Evolutionary conservation across 1,140 invertebrate species (phyloP).

Genomic region (Pseudomyrmex sp.): DNA sequence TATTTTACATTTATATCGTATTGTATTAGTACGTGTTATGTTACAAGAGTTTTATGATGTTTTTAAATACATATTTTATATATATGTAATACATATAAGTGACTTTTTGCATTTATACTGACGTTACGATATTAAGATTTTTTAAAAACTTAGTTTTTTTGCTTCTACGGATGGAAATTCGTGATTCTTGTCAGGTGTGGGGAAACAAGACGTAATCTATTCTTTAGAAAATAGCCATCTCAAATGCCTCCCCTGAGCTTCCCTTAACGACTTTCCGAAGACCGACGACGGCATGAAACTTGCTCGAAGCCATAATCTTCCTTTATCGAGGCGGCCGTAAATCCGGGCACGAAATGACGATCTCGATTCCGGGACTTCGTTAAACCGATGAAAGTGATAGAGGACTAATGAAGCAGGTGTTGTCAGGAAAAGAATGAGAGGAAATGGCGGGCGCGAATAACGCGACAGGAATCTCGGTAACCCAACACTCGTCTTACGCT

Average conservation of each 20-base stretch:
- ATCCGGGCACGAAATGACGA: constrained; percentile 52
- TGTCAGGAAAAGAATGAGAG: constrained; percentile 19
- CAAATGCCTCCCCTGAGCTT: constrained; percentile 45
- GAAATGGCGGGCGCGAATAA: constrained; percentile 37
- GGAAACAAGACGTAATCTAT: constrained; percentile 49
- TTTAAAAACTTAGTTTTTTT: background rate
- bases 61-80: no score
- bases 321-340: constrained; percentile 53
- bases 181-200: constrained; percentile 15
- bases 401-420: constrained; percentile 66
- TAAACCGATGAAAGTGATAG: constrained; percentile 30
- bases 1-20: no score
- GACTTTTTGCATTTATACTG: no score
- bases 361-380: constrained; percentile 48
- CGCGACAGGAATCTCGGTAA: constrained; percentile 42
- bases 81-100: no score
- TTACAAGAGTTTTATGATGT: no score
- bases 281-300: constrained; percentile 53
- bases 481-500: constrained; percentile 56
- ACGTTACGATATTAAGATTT: background rate
- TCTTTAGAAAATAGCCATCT: constrained; percentile 35
- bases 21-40: no score
- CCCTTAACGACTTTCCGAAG: constrained; percentile 54
- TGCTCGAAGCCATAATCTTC: constrained; percentile 53
- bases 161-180: background rate